These are phyloP conservation scores for Hippocampus abdominalis DNA, from an alignment of 2,113 vertebrate genomes.

Conservation along the genomic window DNA sequence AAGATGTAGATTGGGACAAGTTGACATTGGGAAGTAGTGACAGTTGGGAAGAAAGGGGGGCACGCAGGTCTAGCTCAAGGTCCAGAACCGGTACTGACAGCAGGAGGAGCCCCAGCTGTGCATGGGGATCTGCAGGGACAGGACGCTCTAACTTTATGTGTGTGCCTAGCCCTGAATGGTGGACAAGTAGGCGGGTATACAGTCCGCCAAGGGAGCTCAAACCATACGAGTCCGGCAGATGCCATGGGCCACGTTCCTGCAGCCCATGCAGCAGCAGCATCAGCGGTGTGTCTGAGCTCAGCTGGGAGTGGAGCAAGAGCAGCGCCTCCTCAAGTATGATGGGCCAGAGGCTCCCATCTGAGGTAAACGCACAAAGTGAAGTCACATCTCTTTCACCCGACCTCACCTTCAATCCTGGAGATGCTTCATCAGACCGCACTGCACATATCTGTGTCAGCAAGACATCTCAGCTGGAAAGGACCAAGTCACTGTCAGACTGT, in stretches of 20 bases:
- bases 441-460: slow-evolving; percentile 12
- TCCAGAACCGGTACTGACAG: slow-evolving; percentile 35
- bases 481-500: slow-evolving; percentile 18
- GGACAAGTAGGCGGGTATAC: slow-evolving; percentile 35
- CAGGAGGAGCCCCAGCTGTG: slow-evolving; percentile 38
- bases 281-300: slow-evolving; percentile 65
- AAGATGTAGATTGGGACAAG: slow-evolving; percentile 56
- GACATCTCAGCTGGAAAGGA: slow-evolving; percentile 17
- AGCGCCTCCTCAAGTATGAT: slow-evolving; percentile 55
- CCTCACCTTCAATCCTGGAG: slow-evolving; percentile 14
- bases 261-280: slow-evolving; percentile 69
- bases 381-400: slow-evolving; percentile 18
- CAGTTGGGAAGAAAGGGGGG: slow-evolving; percentile 59
- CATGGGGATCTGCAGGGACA: slow-evolving; percentile 31
- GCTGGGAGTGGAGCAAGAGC: slow-evolving; percentile 65
- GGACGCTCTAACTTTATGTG: slow-evolving; percentile 34
- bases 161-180: slow-evolving; percentile 56
- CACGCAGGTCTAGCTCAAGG: slow-evolving; percentile 35
- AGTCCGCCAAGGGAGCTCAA: slow-evolving; percentile 36
- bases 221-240: slow-evolving; percentile 21
- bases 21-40: slow-evolving; percentile 68
- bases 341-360: slow-evolving; percentile 7
- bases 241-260: slow-evolving; percentile 57
- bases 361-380: slow-evolving; percentile 34
- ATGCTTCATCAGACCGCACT: slow-evolving; percentile 2